Base-by-base conservation (phyloP, 1,140 invertebrate genomes). In the Scaptodrosophila lebanonensis region DNA sequence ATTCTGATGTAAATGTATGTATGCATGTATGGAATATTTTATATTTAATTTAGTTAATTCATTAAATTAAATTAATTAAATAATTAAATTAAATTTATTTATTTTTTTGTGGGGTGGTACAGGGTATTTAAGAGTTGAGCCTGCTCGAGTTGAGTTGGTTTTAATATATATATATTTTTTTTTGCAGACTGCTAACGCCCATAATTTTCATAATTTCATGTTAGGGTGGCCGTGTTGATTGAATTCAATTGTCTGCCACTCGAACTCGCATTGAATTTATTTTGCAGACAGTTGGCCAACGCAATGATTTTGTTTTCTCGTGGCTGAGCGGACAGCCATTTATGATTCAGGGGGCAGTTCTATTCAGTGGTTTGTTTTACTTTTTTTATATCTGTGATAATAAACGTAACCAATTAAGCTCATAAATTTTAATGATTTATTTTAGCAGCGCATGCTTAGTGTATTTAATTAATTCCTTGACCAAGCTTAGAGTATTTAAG, bases 341-440 rank as follows among this genome's bases (percentile, higher is more conserved):
- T 54, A 44, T 60, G 51, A 66, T 58, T 50, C 57, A 33, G n/a
- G n/a, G 22, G 22, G 3, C 22, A 54, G 32, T 36, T 35, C 52
- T 25, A 36, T 18, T 39, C 43, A 18, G 33, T 61, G 50, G 70
- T 44, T 76, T 63, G 57, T 52, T 57, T 63, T 38, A 66, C 50
- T 54, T 68, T 79, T 65, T n/a, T n/a, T n/a, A n/a, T 77, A 77
- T 77, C 72, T 72, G 51, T 51, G 36, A 64, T 60, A 68, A 63
- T 79, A 82, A 79, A 82, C 75, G 69, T 66, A 69, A 70, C 38
- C 75, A 82, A 79, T 79, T 82, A 79, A 79, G 75, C 75, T 75
- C 73, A 79, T 79, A 79, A 82, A 75, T 82, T 79, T 73, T 79
- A 82, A 79, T 79, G 73, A 82, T 79, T 79, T 79, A 79, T 82